Percentiles rank a stretch among this genome's conserved stretches.
Evolutionary conservation across 2,888 invertebrate genomes (phyloP).

Genomic region (Xanthorhoe designata): DNA sequence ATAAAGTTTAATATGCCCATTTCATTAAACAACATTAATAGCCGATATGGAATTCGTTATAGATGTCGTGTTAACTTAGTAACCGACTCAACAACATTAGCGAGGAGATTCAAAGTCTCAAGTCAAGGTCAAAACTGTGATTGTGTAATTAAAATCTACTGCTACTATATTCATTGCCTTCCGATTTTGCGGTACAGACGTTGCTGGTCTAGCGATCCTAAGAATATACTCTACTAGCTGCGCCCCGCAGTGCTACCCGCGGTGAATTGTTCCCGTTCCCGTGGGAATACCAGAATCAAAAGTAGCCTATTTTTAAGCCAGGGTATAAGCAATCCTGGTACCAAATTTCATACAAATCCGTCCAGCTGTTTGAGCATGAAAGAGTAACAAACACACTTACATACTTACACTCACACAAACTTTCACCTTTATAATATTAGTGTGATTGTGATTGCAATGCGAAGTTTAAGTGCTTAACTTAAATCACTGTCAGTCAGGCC

Average conservation of each 20-base stretch:
- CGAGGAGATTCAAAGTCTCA: constrained; percentile 10
- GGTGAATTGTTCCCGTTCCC: no score
- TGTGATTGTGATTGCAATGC: no score
- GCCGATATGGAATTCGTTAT: constrained; percentile 18
- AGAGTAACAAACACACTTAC: no score
- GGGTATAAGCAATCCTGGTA: no score
- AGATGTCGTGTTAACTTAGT: constrained; percentile 37
- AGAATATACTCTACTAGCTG: background rate
- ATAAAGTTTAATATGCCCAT: background rate
- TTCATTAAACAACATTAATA: constrained; percentile 11
- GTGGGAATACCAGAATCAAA: no score
- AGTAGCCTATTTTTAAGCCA: no score
- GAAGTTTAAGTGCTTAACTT: background rate
- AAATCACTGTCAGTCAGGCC: background rate
- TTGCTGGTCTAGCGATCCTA: background rate
- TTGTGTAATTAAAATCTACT: constrained; percentile 10
- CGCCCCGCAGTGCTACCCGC: no score
- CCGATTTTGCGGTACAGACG: background rate
- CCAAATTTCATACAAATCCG: no score
- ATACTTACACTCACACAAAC: no score
- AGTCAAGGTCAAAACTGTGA: constrained; percentile 19
- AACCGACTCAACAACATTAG: constrained; percentile 18
- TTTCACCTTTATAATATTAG: no score
- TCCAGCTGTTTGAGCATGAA: no score
- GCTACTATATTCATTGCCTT: constrained; percentile 12